Base-by-base conservation (phyloP, 2,113 vertebrate species). In the Neoarius graeffei region DNA sequence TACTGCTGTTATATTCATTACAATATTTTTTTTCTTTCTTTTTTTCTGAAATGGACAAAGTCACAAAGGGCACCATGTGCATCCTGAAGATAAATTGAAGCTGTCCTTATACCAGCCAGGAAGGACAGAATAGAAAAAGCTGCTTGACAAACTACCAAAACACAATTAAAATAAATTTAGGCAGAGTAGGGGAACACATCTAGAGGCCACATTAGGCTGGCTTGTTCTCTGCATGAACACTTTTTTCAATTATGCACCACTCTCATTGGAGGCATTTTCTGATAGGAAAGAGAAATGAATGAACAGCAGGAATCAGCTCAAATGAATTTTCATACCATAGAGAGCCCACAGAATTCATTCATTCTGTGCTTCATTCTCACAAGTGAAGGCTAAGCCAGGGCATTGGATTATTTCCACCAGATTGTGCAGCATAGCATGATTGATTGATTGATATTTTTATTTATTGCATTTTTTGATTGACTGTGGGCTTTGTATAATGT, bases 271-370 rank as follows among this genome's bases (percentile, higher is more conserved):
- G 56, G 81, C 85, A 89, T 42, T 42, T 30, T 64, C 64, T 93
- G 92, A 94, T 91, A 93, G 92, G 93, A 92, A 88, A 88, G 83
- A 71, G 76, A 90, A 92, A 93, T 92, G 81, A 93, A 91, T 74
- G 89, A 90, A 92, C 85, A 91, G 81, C 85, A 87, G 86, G 89
- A 84, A 76, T 74, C 81, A 71, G 89, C 86, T 84, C 56, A 89
- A 90, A 92, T 92, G 71, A 91, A 92, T 91, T 87, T 86, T 57
- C 88, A 35, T 69, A 82, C 23, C 67, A 87, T 48, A 20, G 64
- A 50, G 81, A 48, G 57, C 35, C 6, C 66, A 62, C 11, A 66
- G 64, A 57, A 81, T 86, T 83, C 84, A 83, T 83, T 67, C 42
- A 85, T 85, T 88, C 35, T 81, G 15, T 52, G 66, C 62, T 11